Conservation (phyloP, 2,797 vertebrate genomes). For the Mormyrops attenuatus region DNA sequence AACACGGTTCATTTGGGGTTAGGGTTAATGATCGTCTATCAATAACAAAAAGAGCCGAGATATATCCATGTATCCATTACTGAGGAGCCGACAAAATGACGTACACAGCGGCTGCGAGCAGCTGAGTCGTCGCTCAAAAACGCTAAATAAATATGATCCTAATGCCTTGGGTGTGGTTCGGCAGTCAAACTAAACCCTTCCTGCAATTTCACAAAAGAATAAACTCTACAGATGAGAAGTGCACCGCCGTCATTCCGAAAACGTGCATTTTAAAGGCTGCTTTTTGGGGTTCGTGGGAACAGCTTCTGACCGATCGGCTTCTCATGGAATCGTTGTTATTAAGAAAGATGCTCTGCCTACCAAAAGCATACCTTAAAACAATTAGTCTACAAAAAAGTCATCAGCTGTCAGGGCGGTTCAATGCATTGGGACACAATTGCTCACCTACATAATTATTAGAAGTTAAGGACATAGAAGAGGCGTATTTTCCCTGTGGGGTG, state of each 20-base stretch:
- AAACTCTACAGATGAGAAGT: not conserved
- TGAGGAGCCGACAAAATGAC: not conserved
- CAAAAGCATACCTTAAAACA: not conserved
- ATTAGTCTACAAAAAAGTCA: not conserved
- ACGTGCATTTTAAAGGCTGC: not conserved
- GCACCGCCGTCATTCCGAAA: not conserved
- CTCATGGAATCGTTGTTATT: not conserved
- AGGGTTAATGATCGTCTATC: not conserved
- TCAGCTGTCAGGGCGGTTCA: not conserved
- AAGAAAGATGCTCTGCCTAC: not conserved
- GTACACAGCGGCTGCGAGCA: not conserved
- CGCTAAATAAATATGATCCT: constrained; percentile 42
- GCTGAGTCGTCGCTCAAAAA: not conserved
- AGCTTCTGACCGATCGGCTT: not conserved
- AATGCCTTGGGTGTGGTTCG: constrained; percentile 48
- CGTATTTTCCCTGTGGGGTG: not conserved
- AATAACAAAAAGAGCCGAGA: not conserved
- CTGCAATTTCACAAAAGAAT: constrained; percentile 44
- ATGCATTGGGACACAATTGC: not conserved
- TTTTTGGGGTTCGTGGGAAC: not conserved
- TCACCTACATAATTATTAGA: not conserved
- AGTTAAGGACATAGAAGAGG: not conserved
- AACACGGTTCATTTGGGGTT: not conserved
- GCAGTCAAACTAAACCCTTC: constrained; percentile 44
- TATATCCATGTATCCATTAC: not conserved